Conservation (phyloP, 2,113 vertebrate genomes). For the Crotalus viridis region DNA sequence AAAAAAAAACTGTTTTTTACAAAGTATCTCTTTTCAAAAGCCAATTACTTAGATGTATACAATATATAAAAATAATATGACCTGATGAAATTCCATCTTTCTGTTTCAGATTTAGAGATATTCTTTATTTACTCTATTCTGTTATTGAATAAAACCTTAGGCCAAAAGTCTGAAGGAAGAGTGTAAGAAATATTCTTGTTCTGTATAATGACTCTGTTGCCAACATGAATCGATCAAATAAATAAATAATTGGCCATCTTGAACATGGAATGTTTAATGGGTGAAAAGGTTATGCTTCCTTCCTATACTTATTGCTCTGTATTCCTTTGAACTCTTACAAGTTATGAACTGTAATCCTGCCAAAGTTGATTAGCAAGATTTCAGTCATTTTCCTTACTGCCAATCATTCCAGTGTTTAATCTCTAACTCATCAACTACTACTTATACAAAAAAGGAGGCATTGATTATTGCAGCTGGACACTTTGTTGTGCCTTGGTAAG, state of each 20-base stretch:
- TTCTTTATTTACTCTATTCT: neutral
- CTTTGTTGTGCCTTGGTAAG: neutral
- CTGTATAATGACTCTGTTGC: neutral
- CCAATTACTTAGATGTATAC: neutral
- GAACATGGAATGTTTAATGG: neutral
- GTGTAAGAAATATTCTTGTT: neutral
- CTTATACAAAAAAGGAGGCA: neutral
- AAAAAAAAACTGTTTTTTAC: neutral
- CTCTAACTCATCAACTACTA: neutral
- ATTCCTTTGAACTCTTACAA: neutral
- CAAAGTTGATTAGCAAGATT: neutral
- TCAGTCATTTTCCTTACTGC: neutral
- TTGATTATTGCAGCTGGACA: neutral
- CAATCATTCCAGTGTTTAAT: neutral
- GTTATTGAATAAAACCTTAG: neutral
- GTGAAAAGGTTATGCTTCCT: neutral
- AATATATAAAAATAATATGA: neutral
- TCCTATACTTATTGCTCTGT: neutral
- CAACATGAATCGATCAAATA: neutral
- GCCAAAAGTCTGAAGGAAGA: neutral
- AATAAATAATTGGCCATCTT: neutral
- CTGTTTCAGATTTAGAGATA: neutral
- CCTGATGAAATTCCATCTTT: neutral
- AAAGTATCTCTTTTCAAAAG: constrained; percentile 6
- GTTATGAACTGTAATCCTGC: neutral